Base-by-base conservation (phyloP, 2,888 invertebrate species). In the Cremastobaeus sp. region DNA sequence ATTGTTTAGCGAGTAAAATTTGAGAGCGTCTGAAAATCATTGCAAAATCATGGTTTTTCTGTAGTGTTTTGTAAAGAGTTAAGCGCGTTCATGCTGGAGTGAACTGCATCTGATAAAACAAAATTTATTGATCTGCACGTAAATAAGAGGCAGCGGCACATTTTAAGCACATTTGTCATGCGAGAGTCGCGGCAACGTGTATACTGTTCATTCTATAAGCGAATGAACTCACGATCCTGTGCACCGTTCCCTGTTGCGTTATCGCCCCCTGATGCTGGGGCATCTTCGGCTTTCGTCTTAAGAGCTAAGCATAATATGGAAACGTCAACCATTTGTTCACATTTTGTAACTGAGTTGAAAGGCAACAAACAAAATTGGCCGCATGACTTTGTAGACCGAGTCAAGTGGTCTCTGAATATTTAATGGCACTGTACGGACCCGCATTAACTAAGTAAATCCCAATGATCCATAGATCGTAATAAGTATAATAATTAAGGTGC, bases 151-250 rank as follows among this genome's bases (percentile, higher is more conserved):
- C 11, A 17, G 32, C 45, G 55, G 52, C 60, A 60, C 18, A 64
- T 47, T 65, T 60, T 37, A 74, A 74, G 65, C 74, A 35, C 35
- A 21, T 57, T 65, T 21, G 30, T 55, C 76, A 76, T 77, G 77
- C 77, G 59, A 68, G 52, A 65, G 52, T 34, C 60, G 50, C 48
- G 34, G 62, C 47, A 70, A 62, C 34, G 57, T 59, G 47, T 68
- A 14, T 57, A 79, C 76, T 41, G 82, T 81, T 83, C 83, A 85
- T 84, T 84, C 84, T 80, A 74, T 74, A 71, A 76, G 74, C 69
- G 84, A 83, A 84, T 83, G 85, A 85, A 87, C 87, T 87, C 86
- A 87, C 87, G 82, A 84, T 86, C 85, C 82, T 85, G 84, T 35
- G 83, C 76, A 74, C 80, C 79, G 76, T 79, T 79, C 64, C 79